Conservation (phyloP, 2,888 invertebrate genomes). For the Tanytarsus gracilentus region DNA sequence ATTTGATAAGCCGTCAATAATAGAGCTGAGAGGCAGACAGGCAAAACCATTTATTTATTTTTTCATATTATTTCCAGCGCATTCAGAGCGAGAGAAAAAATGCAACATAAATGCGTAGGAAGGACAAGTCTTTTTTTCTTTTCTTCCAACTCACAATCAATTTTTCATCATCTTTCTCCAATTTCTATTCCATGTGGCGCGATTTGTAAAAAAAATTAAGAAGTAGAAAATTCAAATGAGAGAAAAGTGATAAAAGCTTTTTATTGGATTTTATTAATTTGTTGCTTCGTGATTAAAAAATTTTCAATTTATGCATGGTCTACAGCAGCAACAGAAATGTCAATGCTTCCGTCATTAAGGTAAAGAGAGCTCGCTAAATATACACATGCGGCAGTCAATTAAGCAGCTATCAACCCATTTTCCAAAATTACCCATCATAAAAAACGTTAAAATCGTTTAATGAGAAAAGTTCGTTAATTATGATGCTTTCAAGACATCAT, state of each 20-base stretch:
- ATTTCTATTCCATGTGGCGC: too few species aligned
- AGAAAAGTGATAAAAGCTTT: too few species aligned
- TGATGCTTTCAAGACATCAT: conserved; percentile 12
- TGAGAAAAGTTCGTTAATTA: conserved; percentile 15
- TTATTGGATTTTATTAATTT: too few species aligned
- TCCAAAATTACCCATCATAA: not conserved
- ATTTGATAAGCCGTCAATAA: conserved; percentile 11
- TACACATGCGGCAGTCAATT: not conserved
- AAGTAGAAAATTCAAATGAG: too few species aligned
- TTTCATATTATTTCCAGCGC: too few species aligned
- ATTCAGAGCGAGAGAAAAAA: not conserved
- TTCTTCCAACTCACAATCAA: not conserved
- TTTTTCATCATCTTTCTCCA: too few species aligned
- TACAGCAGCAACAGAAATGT: too few species aligned
- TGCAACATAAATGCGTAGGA: conserved; percentile 23
- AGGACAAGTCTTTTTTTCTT: conserved; percentile 18
- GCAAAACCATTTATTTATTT: not conserved
- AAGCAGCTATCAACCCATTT: conserved; percentile 2
- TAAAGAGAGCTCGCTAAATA: not conserved
- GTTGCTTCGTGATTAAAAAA: too few species aligned
- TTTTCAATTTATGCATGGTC: too few species aligned
- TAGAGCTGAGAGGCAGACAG: not conserved
- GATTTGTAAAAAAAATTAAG: too few species aligned
- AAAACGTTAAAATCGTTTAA: not conserved
- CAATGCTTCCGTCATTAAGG: too few species aligned